Evolutionary conservation across 2,888 invertebrate genomes (phyloP), one percentile per base, ranked within the genome.

Genomic region (Eupithecia centaureata): DNA sequence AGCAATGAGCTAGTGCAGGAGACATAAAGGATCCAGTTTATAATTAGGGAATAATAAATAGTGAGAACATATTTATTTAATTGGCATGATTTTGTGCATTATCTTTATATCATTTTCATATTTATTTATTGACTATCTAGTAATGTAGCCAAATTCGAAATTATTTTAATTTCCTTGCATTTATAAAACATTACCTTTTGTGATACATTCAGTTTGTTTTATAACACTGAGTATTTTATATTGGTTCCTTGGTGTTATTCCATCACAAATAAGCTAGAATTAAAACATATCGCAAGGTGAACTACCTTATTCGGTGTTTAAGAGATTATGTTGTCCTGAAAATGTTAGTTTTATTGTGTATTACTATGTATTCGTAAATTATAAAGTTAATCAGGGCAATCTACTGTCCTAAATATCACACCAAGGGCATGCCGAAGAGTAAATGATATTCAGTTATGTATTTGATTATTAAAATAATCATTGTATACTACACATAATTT

Each of bases 401-500:
- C 52, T 67, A 67, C 60, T 67, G 72, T 62, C 70, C 58, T 66
- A 35, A 61, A 47, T 63, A 67, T 67, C 47, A 70, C 65, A 65
- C 52, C 54, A 65, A 68, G 65, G 73, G 68, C 71, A 69, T 70
- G 30, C 58, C 64, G 25, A 10, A 30, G 72, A 62, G 65, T 60
- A 67, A 68, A 65, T 67, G 65, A 18, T 68, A 56, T 66, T 64
- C 63, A 63, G 69, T 66, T 64, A 63, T n/a, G n/a, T 65, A 66
- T 63, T 72, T 71, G 74, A 68, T 76, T 70, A 73, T 71, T 71
- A 71, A 54, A 77, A 76, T 73, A 79, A 86, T 85, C 86, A 87
- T 89, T 88, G 86, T 86, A 79, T 87, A 22, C 15, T 27, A 86
- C 82, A 82, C 74, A 79, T 70, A 77, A 56, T 59, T 63, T 83